These are phyloP conservation scores for Apaloderma vittatum DNA, from an alignment of 2,113 vertebrate species.

Conservation along the genomic window DNA sequence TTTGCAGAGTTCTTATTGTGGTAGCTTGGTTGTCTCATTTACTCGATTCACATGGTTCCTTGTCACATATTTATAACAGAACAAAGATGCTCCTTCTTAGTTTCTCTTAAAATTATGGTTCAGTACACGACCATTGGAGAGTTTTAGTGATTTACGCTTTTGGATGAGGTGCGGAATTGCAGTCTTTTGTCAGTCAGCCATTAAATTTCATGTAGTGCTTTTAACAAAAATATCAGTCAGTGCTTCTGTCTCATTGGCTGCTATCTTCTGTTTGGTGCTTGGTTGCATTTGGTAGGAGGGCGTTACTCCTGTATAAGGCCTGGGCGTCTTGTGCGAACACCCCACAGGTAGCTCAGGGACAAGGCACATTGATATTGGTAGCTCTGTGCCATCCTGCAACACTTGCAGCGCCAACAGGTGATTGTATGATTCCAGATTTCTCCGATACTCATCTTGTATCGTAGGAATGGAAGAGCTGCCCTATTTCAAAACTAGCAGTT, in stretches of 20 bases:
- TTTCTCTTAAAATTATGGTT: background rate
- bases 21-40: background rate
- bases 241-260: background rate
- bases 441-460: accelerated
- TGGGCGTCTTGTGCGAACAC: background rate
- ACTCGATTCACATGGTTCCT: accelerated
- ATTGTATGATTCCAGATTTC: accelerated
- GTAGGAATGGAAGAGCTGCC: background rate
- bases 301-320: accelerated
- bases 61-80: accelerated
- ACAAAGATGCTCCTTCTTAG: background rate
- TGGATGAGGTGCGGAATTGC: background rate
- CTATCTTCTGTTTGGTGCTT: background rate
- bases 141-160: background rate
- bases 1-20: accelerated
- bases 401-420: accelerated
- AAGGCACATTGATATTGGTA: accelerated
- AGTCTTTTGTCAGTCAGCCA: accelerated
- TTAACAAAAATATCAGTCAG: background rate
- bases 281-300: background rate
- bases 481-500: background rate
- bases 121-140: background rate
- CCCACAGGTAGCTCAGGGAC: background rate
- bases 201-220: background rate
- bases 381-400: background rate